Evolutionary conservation across 2,113 vertebrate genomes (phyloP).

Genomic region (Tachysurus vachellii): DNA sequence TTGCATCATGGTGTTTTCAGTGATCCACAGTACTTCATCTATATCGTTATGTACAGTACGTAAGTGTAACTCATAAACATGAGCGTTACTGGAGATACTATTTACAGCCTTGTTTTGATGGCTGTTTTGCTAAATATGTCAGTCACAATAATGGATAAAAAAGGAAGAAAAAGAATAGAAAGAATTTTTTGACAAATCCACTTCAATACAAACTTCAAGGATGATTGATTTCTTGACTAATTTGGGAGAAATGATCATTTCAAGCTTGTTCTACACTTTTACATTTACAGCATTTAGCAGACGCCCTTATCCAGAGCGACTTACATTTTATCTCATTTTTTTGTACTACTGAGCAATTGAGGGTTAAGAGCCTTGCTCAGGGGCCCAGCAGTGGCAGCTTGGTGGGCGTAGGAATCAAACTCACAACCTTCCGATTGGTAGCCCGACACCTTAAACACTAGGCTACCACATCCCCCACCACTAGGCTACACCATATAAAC

Average conservation of each 20-base stretch:
- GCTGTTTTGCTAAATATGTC: neutral
- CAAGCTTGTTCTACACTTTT: neutral
- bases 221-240: neutral
- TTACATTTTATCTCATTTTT: too few relatives aligned
- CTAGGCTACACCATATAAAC: neutral
- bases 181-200: neutral
- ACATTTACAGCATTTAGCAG: too few relatives aligned
- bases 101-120: neutral
- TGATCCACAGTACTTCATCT: neutral
- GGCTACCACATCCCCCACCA: too few relatives aligned
- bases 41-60: neutral
- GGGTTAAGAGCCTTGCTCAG: too few relatives aligned
- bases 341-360: too few relatives aligned
- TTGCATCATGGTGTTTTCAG: neutral
- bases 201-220: neutral
- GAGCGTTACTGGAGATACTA: neutral
- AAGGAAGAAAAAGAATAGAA: neutral
- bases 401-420: too few relatives aligned
- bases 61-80: neutral
- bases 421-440: too few relatives aligned
- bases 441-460: too few relatives aligned
- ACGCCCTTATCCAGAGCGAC: too few relatives aligned
- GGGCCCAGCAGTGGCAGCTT: too few relatives aligned
- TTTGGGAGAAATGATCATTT: neutral
- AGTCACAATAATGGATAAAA: neutral